Evolutionary conservation across 2,888 invertebrate genomes (phyloP).

Genomic region (Oeneis ivallda): DNA sequence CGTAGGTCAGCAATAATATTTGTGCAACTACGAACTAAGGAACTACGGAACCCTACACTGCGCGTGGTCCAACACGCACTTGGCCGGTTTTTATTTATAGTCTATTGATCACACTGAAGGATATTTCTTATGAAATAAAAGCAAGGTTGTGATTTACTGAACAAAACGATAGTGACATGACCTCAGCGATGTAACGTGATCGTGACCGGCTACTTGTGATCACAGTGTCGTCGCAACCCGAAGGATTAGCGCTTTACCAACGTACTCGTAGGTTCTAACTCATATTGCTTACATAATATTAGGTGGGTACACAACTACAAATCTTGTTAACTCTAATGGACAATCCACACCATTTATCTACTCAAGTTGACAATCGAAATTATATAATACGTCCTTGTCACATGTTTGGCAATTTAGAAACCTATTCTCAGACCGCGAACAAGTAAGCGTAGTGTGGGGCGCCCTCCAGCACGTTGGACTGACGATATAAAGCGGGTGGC

Average conservation of each 20-base stretch:
- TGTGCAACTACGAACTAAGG: too few relatives aligned
- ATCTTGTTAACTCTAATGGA: conserved; percentile 23
- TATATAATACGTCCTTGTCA: too few relatives aligned
- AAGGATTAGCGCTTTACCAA: conserved; percentile 27
- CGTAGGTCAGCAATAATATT: too few relatives aligned
- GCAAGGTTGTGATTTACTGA: conserved; percentile 23
- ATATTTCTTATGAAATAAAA: conserved; percentile 21
- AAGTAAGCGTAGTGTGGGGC: too few relatives aligned
- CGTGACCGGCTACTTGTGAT: conserved; percentile 38
- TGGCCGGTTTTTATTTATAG: conserved; percentile 16
- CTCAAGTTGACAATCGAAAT: not conserved
- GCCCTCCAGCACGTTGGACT: too few relatives aligned
- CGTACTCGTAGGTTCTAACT: conserved; percentile 21
- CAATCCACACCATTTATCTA: conserved; percentile 19
- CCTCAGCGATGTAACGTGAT: conserved; percentile 26
- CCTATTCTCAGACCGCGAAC: too few relatives aligned
- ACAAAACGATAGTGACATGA: conserved; percentile 23
- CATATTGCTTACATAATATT: conserved; percentile 27
- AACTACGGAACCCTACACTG: too few relatives aligned
- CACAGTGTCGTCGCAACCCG: conserved; percentile 21
- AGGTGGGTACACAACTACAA: conserved; percentile 34
- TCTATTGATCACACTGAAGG: conserved; percentile 16
- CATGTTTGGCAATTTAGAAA: too few relatives aligned
- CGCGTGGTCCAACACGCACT: too few relatives aligned
- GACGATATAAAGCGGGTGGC: too few relatives aligned